phyloP scores from a whole-genome alignment of 1,140 invertebrate genomes.

The Ylistrum balloti region DNA sequence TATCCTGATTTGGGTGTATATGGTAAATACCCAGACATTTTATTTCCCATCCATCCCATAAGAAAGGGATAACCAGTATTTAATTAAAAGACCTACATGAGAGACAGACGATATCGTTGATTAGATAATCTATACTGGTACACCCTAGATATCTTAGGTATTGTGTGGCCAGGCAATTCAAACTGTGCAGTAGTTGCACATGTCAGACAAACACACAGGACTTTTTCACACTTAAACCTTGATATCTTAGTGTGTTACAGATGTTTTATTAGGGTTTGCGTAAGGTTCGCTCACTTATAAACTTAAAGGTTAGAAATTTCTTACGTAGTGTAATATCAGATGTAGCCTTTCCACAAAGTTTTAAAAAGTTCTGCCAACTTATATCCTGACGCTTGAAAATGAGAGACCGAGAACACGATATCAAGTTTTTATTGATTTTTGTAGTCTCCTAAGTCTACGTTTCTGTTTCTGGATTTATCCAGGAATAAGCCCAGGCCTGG shows the following conservation, averaged over 20 bases:
- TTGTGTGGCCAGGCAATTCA: background rate
- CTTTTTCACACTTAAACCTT: background rate
- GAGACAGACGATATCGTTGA: background rate
- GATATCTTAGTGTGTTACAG: background rate
- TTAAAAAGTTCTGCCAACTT: too few species aligned
- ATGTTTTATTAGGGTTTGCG: background rate
- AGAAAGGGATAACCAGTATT: background rate
- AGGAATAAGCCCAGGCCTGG: too few species aligned
- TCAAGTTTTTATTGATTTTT: too few species aligned
- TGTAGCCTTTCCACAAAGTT: too few species aligned
- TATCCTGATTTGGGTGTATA: background rate
- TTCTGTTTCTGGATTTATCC: too few species aligned
- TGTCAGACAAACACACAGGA: background rate
- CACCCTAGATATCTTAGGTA: background rate
- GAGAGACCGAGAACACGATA: too few species aligned
- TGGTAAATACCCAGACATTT: background rate
- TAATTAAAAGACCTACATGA: conserved; percentile 2
- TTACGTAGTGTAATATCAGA: too few species aligned
- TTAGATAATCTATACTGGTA: background rate
- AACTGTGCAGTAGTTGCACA: background rate
- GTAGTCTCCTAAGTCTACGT: too few species aligned
- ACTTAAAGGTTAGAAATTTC: too few species aligned
- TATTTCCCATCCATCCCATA: background rate
- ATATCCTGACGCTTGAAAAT: too few species aligned
- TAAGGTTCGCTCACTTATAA: background rate